These are phyloP conservation scores for Tetragonula clypearis DNA, from an alignment of 1,140 invertebrate genomes.

Conservation along the genomic window DNA sequence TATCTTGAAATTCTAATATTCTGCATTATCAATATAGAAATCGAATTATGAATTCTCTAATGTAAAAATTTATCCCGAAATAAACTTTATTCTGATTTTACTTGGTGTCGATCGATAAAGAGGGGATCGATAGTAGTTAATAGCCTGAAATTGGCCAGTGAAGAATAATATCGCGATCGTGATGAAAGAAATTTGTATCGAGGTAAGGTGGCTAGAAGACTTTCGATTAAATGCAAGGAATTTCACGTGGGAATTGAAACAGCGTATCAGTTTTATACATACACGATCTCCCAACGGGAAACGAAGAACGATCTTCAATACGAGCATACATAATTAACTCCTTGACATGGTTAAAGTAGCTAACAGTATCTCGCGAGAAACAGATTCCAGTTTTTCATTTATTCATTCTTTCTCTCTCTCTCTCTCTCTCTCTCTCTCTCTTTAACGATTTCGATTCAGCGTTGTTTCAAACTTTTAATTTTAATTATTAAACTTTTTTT, in stretches of 20 bases:
- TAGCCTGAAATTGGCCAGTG: not conserved
- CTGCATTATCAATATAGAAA: too few species aligned
- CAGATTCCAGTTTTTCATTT: not conserved
- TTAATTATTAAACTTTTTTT: not conserved
- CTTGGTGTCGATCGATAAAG: not conserved
- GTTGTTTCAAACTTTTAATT: not conserved
- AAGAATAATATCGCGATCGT: not conserved
- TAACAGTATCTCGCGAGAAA: not conserved
- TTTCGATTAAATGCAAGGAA: constrained; percentile 2
- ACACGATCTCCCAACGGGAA: not conserved
- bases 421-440: not conserved
- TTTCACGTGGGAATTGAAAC: constrained; percentile 22
- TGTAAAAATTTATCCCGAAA: not conserved
- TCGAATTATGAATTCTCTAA: too few species aligned
- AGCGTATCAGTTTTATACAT: constrained; percentile 26
- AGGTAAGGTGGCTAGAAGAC: not conserved
- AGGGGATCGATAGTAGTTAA: not conserved
- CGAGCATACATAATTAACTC: constrained; percentile 22
- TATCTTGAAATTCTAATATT: too few species aligned
- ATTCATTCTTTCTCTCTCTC: not conserved
- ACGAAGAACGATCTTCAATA: constrained; percentile 19
- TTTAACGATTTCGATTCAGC: not conserved
- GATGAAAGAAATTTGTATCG: not conserved
- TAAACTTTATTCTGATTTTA: not conserved
- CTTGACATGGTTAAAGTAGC: constrained; percentile 37